phyloP scores from a whole-genome alignment of 2,797 vertebrate species.

The Rhabdophis nuchalis region DNA sequence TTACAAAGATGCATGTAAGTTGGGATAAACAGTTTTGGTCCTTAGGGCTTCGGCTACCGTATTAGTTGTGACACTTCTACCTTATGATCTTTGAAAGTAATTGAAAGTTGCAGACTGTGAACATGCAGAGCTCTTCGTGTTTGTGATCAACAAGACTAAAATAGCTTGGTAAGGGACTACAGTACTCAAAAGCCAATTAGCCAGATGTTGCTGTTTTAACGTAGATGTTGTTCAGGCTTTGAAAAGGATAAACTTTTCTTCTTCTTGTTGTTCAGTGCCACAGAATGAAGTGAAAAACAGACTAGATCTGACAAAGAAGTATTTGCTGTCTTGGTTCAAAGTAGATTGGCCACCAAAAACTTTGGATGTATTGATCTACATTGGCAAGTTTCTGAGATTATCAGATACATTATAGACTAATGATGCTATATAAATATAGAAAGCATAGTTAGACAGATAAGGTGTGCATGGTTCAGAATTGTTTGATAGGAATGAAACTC shows the following conservation, averaged over 20 bases:
- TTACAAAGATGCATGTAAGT: not conserved
- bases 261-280: not conserved
- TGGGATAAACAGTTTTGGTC: not conserved
- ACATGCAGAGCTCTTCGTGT: not conserved
- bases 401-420: not conserved
- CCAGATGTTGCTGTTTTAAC: conserved; percentile 39
- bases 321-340: not conserved
- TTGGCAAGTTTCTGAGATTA: not conserved
- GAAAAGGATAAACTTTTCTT: conserved; percentile 13
- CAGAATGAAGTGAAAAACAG: not conserved
- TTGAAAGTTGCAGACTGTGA: conserved; percentile 6
- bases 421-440: not conserved
- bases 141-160: conserved; percentile 48
- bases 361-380: not conserved
- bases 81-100: not conserved
- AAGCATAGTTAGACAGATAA: not conserved
- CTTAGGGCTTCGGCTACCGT: not conserved
- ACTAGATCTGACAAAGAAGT: not conserved
- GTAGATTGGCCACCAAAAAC: not conserved
- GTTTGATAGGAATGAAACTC: not conserved
- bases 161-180: conserved; percentile 48
- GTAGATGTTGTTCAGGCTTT: conserved; percentile 27
- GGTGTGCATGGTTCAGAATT: not conserved
- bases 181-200: conserved; percentile 59
- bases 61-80: not conserved